Conservation (phyloP, 2,113 vertebrate species). For the Siniperca chuatsi region DNA sequence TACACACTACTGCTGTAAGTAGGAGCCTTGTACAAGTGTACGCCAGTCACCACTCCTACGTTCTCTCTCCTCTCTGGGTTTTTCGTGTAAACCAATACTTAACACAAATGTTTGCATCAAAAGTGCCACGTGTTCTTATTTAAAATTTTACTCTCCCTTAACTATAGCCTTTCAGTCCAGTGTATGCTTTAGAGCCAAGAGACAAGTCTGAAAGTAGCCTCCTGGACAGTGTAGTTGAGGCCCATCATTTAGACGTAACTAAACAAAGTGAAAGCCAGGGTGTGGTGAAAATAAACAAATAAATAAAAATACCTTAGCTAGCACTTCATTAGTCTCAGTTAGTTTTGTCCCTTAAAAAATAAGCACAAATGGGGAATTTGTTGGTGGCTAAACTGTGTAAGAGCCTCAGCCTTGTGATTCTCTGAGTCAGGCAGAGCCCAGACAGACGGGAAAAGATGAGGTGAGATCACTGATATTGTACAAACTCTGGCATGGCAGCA, state of each 20-base stretch:
- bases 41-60: not conserved
- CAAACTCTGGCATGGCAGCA: not conserved
- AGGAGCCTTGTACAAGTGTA: not conserved
- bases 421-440: conserved; percentile 47
- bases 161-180: not conserved
- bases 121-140: not conserved
- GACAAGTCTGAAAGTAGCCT: not conserved
- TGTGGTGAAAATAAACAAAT: no score
- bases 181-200: conserved; percentile 1
- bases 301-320: not conserved
- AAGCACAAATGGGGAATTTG: conserved; percentile 38
- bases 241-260: not conserved
- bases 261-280: conserved; percentile 8
- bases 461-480: conserved; percentile 29
- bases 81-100: conserved; percentile 22
- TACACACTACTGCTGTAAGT: not conserved
- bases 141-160: not conserved
- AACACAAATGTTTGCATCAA: conserved; percentile 14
- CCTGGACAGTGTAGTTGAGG: not conserved
- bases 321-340: not conserved
- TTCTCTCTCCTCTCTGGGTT: conserved; percentile 5
- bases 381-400: conserved; percentile 38
- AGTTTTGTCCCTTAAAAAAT: conserved; percentile 15
- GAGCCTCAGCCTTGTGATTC: conserved; percentile 52
- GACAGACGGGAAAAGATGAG: conserved; percentile 36